A percentile compares a stretch with the other conserved stretches of the same genome.
These are phyloP conservation scores for Dissostichus mawsoni DNA, from an alignment of 2,113 vertebrate species.

Conservation along the genomic window DNA sequence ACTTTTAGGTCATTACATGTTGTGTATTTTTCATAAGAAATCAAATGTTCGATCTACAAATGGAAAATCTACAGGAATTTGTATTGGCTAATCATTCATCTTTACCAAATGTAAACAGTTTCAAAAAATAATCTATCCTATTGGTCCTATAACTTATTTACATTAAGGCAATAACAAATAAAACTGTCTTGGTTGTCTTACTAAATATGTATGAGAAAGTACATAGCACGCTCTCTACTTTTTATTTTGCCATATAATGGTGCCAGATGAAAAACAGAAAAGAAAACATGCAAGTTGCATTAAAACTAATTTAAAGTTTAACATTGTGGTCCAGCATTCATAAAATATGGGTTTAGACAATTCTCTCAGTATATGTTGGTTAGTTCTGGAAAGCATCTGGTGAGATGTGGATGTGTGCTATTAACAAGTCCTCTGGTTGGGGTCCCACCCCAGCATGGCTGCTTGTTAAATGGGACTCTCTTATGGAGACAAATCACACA, in stretches of 20 bases:
- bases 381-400: slow-evolving; percentile 78
- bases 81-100: not conserved
- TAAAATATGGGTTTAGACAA: slow-evolving; percentile 67
- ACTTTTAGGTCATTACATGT: not conserved
- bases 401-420: slow-evolving; percentile 81
- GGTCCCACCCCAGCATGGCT: slow-evolving; percentile 81
- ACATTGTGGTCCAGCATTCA: slow-evolving; percentile 44
- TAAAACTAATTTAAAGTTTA: slow-evolving; percentile 57
- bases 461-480: slow-evolving; percentile 83
- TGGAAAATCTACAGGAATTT: not conserved
- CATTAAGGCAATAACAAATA: not conserved
- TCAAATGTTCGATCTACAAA: not conserved
- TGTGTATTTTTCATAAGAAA: not conserved
- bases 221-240: slow-evolving; percentile 22
- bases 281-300: slow-evolving; percentile 41
- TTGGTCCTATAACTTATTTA: slow-evolving; percentile 11
- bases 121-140: not conserved
- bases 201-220: slow-evolving; percentile 14
- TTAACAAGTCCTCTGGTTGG: slow-evolving; percentile 79
- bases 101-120: not conserved
- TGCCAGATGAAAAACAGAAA: slow-evolving; percentile 1
- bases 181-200: not conserved
- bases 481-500: slow-evolving; percentile 81
- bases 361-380: slow-evolving; percentile 68
- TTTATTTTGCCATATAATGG: slow-evolving; percentile 6